These are phyloP conservation scores for Nannoperca australis DNA, from an alignment of 2,797 vertebrate species.

Conservation along the genomic window DNA sequence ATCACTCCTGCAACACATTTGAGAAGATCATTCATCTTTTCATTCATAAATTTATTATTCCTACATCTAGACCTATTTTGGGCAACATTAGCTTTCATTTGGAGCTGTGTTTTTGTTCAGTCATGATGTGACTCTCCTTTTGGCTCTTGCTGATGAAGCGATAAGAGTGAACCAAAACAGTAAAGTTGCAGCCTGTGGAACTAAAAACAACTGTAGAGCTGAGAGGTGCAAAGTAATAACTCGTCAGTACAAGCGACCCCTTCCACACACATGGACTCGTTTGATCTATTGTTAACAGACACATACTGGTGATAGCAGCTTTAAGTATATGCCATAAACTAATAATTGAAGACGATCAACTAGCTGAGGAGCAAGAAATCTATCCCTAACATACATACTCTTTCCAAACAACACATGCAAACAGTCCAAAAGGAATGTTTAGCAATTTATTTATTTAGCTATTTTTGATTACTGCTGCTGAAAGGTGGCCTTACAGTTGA, in stretches of 20 bases:
- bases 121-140: too few relatives aligned
- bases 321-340: not conserved
- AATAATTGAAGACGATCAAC: not conserved
- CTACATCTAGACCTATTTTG: not conserved
- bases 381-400: not conserved
- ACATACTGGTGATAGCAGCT: not conserved
- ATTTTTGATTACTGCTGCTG: not conserved
- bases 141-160: not conserved
- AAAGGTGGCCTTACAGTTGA: constrained; percentile 22
- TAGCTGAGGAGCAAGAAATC: not conserved
- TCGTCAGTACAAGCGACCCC: too few relatives aligned
- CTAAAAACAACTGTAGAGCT: not conserved
- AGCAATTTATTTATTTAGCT: not conserved
- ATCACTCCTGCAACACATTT: not conserved
- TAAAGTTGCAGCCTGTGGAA: not conserved
- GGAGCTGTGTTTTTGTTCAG: too few relatives aligned
- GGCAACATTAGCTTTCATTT: too few relatives aligned
- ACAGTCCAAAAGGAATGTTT: too few relatives aligned
- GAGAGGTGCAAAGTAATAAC: not conserved
- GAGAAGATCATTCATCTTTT: too few relatives aligned
- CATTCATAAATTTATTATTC: not conserved
- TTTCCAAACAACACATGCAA: not conserved
- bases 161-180: not conserved
- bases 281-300: too few relatives aligned
- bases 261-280: too few relatives aligned